Percentiles rank a stretch among this genome's conserved stretches.
Conservation (phyloP, 2,888 invertebrate species). For the Aspidapion aeneum region DNA sequence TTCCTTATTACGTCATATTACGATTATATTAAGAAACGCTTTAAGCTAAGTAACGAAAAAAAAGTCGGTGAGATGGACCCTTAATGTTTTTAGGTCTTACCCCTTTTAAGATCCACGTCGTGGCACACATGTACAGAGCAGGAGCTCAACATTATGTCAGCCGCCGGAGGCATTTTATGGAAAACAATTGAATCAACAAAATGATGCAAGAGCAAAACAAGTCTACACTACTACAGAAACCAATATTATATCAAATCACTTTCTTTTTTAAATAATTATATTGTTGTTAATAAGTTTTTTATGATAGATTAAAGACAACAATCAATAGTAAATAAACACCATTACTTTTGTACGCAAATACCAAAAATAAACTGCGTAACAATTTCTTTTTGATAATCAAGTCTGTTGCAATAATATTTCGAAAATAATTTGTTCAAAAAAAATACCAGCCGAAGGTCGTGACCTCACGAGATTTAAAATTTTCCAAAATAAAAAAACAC, state of each 20-base stretch:
- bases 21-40: too few species aligned
- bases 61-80: too few species aligned
- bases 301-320: too few species aligned
- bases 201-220: not conserved
- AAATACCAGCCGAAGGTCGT: not conserved
- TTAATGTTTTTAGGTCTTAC: too few species aligned
- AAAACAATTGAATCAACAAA: not conserved
- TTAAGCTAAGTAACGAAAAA: too few species aligned
- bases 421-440: not conserved
- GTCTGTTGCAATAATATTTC: not conserved
- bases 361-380: not conserved
- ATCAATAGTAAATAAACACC: not conserved
- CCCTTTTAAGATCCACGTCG: slow-evolving; percentile 15
- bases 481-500: too few species aligned
- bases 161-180: slow-evolving; percentile 7
- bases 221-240: too few species aligned
- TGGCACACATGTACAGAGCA: slow-evolving; percentile 8
- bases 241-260: too few species aligned
- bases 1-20: too few species aligned
- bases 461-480: not conserved
- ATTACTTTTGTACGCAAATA: not conserved
- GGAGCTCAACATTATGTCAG: not conserved
- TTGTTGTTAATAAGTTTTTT: too few species aligned
- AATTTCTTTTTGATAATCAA: not conserved
- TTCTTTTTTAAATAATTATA: too few species aligned